phyloP scores from a whole-genome alignment of 2,888 invertebrate species.

The Gymnoscelis rufifasciata region DNA sequence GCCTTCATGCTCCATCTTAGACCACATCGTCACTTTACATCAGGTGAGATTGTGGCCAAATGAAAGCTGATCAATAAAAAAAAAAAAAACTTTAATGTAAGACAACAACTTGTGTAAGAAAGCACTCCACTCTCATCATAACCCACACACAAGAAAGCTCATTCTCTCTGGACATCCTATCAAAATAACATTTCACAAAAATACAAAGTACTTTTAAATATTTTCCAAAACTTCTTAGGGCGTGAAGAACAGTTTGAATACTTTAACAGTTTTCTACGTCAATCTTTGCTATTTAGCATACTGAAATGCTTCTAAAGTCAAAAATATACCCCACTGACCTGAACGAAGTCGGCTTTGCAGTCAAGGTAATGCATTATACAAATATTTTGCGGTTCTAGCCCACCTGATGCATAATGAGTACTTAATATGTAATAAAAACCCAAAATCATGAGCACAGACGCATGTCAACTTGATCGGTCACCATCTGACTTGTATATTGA shows the following conservation, averaged over 20 bases:
- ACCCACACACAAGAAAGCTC: too few species aligned
- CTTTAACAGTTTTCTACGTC: constrained; percentile 7
- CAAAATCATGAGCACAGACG: constrained; percentile 17
- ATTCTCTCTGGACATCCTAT: too few species aligned
- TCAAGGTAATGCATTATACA: constrained; percentile 24
- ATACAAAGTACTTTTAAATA: too few species aligned
- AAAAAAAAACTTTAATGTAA: too few species aligned
- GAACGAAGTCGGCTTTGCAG: constrained; percentile 19
- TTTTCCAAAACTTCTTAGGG: not conserved
- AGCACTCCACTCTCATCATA: too few species aligned
- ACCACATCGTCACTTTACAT: too few species aligned
- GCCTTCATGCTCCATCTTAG: too few species aligned
- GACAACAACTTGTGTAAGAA: too few species aligned
- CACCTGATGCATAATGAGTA: constrained; percentile 21
- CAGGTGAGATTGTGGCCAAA: too few species aligned
- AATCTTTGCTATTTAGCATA: constrained; percentile 9
- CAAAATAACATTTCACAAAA: too few species aligned
- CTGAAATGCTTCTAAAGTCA: constrained; percentile 8
- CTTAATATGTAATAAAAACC: constrained; percentile 6
- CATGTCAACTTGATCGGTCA: constrained; percentile 10
- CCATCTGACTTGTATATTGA: constrained; percentile 24
- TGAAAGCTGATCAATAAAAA: too few species aligned
- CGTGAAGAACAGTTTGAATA: constrained; percentile 3
- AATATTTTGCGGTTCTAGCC: constrained; percentile 12
- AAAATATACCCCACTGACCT: constrained; percentile 19